Conservation (phyloP, 1,140 invertebrate species). For the Maniola jurtina region DNA sequence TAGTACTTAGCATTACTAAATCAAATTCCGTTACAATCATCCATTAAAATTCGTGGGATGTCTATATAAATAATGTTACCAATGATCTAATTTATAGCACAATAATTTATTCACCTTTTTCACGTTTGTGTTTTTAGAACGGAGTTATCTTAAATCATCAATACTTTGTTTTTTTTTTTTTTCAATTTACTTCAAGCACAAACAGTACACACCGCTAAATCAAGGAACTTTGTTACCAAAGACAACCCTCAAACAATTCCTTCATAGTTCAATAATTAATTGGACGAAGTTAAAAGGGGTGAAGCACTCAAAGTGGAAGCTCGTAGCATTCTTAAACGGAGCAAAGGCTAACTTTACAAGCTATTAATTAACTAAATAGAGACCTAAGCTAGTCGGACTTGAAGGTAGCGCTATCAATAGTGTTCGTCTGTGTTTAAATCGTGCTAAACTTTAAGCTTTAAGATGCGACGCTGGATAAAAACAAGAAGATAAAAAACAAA, state of each 20-base stretch:
- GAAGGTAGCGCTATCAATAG: conserved; percentile 18
- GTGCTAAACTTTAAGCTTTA: neutral
- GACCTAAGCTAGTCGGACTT: conserved; percentile 17
- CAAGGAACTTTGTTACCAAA: neutral
- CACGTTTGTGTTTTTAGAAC: too few species aligned
- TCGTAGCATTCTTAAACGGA: conserved; percentile 14
- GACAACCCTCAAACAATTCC: neutral
- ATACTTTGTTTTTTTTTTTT: too few species aligned
- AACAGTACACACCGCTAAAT: neutral
- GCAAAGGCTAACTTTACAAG: conserved; percentile 25
- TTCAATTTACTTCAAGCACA: neutral
- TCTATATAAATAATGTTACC: too few species aligned
- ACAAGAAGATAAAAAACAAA: too few species aligned
- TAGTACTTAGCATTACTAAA: too few species aligned
- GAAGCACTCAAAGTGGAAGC: conserved; percentile 17
- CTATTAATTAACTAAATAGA: conserved; percentile 33
- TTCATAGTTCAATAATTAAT: conserved; percentile 18
- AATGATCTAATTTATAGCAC: too few species aligned
- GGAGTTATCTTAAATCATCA: too few species aligned
- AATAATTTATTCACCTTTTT: too few species aligned
- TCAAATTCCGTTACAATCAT: too few species aligned
- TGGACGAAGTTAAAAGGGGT: conserved; percentile 11
- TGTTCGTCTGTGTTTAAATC: neutral
- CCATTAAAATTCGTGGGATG: too few species aligned
- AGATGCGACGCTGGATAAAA: neutral